Percentiles rank a stretch among this genome's conserved stretches.
These are phyloP conservation scores for Cinclus mexicanus DNA, from an alignment of 2,113 vertebrate species.

Conservation along the genomic window DNA sequence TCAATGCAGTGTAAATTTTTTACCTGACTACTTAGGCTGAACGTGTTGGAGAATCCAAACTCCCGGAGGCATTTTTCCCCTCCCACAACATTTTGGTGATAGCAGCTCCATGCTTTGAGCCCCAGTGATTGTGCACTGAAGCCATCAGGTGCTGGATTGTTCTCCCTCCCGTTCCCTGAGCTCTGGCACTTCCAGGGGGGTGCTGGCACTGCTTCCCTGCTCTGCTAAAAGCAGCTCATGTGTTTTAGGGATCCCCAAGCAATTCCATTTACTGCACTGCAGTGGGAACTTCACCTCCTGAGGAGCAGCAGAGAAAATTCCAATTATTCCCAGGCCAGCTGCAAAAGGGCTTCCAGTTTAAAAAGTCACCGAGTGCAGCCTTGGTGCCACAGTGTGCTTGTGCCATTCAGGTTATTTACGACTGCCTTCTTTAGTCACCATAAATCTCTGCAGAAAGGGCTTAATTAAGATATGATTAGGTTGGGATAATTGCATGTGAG, in stretches of 20 bases:
- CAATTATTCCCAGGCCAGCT: not conserved
- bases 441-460: constrained; percentile 32
- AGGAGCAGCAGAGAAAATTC: not conserved
- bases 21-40: not conserved
- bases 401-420: constrained; percentile 4
- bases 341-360: not conserved
- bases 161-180: not conserved
- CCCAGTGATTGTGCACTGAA: not conserved
- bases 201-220: not conserved
- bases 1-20: not conserved
- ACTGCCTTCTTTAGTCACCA: not conserved
- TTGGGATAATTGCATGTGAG: constrained; percentile 20
- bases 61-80: not conserved
- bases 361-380: not conserved
- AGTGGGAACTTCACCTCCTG: not conserved
- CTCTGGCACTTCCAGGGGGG: not conserved
- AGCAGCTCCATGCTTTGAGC: not conserved
- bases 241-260: not conserved
- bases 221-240: not conserved
- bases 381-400: not conserved
- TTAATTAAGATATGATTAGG: constrained; percentile 41
- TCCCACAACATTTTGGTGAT: not conserved
- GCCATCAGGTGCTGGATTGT: not conserved
- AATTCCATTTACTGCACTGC: not conserved
- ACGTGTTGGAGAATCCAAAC: not conserved